Evolutionary conservation across 35 echinoderm and acorn worm genomes (phyloP), one percentile per base, ranked within the genome.

Genomic region (Diadema setosum): DNA sequence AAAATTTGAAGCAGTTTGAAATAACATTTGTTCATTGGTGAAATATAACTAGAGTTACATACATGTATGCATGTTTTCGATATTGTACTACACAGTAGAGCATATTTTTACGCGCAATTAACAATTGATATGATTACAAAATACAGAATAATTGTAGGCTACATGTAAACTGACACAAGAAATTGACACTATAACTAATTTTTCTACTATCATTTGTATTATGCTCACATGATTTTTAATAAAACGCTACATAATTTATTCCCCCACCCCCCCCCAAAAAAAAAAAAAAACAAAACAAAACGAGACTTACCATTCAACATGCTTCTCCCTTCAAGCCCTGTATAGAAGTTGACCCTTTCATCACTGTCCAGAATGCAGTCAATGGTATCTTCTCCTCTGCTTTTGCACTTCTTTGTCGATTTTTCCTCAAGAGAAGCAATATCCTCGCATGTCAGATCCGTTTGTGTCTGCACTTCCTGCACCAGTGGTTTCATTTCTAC

Each of bases 341-440:
- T 87, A 40, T 87, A 87, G 52, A 81, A 87, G 42, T 87, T 87
- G 2, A 87, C 85, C 26, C 42, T 81, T 33, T 87, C 67, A 87
- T 87, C 85, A 48, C 31, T 43, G 16, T 87, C 65, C 2, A 46
- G 21, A 52, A 52, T n/a, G 48, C 48, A 52, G 48, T 52, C 48
- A 52, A 52, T 9, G n/a, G 48, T 52, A 52, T 52, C 48, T 52
- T 52, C 48, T 52, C n/a, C 48, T 52, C 48, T 52, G 48, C 48
- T 52, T 52, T 52, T 52, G 48, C 48, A 52, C n/a, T 52, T 52
- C 48, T 52, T 52, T 52, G 48, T 52, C n/a, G 48, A 52, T 52
- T 52, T n/a, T 52, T 52, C n/a, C 48, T 11, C 48, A 9, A 52
- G 48, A 52, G 48, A 52, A 52, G 48, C 48, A 11, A 52, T 52